Percentiles rank a stretch among this genome's conserved stretches.
Evolutionary conservation across 2,888 invertebrate genomes (phyloP).

Genomic region (Ceramica pisi): DNA sequence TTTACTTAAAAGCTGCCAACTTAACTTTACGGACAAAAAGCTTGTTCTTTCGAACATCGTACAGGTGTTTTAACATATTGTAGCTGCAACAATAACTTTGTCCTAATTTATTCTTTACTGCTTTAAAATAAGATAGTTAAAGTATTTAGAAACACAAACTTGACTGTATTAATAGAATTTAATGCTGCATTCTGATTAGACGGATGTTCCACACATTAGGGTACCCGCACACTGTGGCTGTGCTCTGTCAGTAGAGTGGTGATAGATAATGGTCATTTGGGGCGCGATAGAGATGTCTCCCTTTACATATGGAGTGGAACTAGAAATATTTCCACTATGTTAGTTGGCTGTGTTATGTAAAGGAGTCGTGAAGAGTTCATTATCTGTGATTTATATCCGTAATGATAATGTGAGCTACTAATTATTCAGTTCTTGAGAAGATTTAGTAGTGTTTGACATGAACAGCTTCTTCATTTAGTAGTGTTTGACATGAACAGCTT

Average conservation of each 20-base stretch:
- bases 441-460: conserved; percentile 32
- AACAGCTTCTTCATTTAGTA: conserved; percentile 14
- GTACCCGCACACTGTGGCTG: conserved; percentile 12
- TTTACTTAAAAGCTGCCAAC: conserved; percentile 32
- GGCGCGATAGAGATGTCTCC: conserved; percentile 24
- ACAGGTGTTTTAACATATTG: background rate
- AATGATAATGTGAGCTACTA: conserved; percentile 11
- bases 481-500: conserved; percentile 15
- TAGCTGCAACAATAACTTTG: conserved; percentile 35
- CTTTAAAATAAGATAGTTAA: conserved; percentile 55
- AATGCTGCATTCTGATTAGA: conserved; percentile 62
- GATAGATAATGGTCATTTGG: conserved; percentile 28
- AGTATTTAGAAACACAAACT: conserved; percentile 50
- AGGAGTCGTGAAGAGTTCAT: conserved; percentile 12
- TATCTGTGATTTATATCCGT: conserved; percentile 21
- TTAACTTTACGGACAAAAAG: background rate
- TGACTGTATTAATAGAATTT: conserved; percentile 63
- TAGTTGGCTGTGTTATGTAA: background rate
- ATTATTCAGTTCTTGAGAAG: conserved; percentile 37
- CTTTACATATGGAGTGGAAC: conserved; percentile 6
- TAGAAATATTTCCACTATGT: conserved; percentile 13
- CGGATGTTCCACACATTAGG: conserved; percentile 38
- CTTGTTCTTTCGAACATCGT: background rate
- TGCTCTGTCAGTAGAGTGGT: conserved; percentile 22
- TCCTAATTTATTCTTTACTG: conserved; percentile 56